phyloP scores from a whole-genome alignment of 2,797 vertebrate genomes.

The Peromyscus melanophrys region DNA sequence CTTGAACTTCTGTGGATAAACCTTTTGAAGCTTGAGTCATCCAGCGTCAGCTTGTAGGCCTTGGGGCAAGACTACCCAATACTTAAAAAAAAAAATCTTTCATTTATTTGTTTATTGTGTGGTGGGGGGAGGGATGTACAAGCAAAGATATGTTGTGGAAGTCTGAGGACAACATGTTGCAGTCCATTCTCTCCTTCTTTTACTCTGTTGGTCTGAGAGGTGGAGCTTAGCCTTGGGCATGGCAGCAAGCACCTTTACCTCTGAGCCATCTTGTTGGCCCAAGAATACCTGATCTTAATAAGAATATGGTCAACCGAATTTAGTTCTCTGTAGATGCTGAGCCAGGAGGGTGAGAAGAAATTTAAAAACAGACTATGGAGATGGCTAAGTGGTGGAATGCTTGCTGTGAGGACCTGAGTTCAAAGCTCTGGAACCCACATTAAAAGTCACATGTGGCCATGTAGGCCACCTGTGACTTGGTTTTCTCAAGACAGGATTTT shows the following conservation, averaged over 20 bases:
- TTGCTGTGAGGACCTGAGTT: not conserved
- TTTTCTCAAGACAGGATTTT: not conserved
- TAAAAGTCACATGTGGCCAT: not conserved
- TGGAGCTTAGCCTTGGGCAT: not conserved
- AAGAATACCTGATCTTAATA: not conserved
- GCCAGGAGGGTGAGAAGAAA: not conserved
- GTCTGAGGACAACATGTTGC: not conserved
- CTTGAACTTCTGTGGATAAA: not conserved
- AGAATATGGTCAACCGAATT: not conserved
- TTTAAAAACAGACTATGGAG: not conserved
- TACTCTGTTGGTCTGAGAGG: not conserved
- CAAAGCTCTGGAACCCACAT: too few species aligned
- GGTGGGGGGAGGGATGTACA: not conserved
- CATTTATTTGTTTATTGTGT: not conserved
- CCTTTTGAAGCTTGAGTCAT: slow-evolving; percentile 20
- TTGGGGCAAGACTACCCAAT: not conserved
- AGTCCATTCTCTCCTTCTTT: not conserved
- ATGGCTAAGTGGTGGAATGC: not conserved
- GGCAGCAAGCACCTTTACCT: not conserved
- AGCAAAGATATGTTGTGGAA: not conserved
- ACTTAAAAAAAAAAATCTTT: not conserved
- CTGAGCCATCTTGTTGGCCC: not conserved
- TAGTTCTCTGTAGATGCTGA: not conserved
- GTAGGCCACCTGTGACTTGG: not conserved
- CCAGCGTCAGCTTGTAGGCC: not conserved